These are phyloP conservation scores for Pungitius pungitius DNA, from an alignment of 2,113 vertebrate genomes.

Conservation along the genomic window DNA sequence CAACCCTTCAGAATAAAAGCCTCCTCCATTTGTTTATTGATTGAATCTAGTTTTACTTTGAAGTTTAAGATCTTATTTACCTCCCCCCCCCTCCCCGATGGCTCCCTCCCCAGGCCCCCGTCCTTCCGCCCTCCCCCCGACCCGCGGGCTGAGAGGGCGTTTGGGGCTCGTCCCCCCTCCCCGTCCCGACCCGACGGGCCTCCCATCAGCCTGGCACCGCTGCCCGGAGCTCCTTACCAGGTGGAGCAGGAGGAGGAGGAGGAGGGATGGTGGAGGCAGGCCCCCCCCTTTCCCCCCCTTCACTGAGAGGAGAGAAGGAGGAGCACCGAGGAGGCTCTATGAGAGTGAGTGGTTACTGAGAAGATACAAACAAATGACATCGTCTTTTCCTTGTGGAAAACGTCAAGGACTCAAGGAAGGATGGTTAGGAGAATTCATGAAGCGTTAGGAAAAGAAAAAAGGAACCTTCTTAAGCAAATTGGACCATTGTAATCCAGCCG, in stretches of 20 bases:
- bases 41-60: no score
- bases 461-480: no score
- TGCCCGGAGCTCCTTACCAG: slow-evolving; percentile 60
- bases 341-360: slow-evolving; percentile 71
- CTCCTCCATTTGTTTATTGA: no score
- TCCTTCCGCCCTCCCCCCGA: slow-evolving; percentile 56
- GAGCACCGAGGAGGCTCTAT: slow-evolving; percentile 66
- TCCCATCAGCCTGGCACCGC: slow-evolving; percentile 70
- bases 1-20: no score
- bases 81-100: slow-evolving; percentile 22
- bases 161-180: slow-evolving; percentile 55
- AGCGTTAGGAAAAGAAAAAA: no score
- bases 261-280: slow-evolving; percentile 63
- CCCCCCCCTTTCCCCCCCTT: slow-evolving; percentile 64
- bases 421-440: no score
- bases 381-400: no score
- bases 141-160: slow-evolving; percentile 61
- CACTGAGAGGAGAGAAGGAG: slow-evolving; percentile 55
- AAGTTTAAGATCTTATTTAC: no score
- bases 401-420: no score
- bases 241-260: slow-evolving; percentile 52
- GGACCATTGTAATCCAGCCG: no score
- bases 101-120: slow-evolving; percentile 38
- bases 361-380: no score
- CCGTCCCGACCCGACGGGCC: slow-evolving; percentile 31